phyloP scores from a whole-genome alignment of 2,797 vertebrate species.

The Melanitta fusca region DNA sequence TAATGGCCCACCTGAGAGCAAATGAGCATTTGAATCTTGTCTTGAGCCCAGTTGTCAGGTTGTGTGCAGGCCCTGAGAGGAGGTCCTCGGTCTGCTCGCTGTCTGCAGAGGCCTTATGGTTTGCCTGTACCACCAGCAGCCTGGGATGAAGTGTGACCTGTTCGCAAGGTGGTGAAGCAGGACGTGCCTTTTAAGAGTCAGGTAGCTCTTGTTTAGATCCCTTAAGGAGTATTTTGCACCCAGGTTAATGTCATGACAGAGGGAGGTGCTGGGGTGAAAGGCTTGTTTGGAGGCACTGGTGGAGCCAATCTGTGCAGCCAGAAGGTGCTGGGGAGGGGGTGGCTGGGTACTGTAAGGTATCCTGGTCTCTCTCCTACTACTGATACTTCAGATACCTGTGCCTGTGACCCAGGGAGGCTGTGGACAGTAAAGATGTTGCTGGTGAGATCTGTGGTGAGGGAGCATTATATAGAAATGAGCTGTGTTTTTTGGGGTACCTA shows the following conservation, averaged over 20 bases:
- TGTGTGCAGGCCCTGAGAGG: background rate
- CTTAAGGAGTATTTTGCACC: background rate
- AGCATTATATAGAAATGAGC: background rate
- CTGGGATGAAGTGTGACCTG: background rate
- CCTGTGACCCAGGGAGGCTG: background rate
- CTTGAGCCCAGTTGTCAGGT: background rate
- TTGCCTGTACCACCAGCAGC: background rate
- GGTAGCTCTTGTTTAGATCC: background rate
- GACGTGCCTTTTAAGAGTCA: background rate
- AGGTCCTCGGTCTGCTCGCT: background rate
- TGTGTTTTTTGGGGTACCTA: fast-evolving
- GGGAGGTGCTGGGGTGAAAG: background rate
- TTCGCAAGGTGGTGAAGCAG: background rate
- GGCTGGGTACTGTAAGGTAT: background rate
- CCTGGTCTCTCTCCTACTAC: background rate
- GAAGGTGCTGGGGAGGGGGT: background rate
- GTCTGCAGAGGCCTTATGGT: too few relatives aligned
- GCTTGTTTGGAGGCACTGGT: background rate
- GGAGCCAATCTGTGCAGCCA: background rate
- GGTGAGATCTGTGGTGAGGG: background rate
- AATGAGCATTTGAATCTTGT: background rate
- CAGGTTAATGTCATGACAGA: background rate
- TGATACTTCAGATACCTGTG: background rate
- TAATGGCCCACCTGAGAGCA: background rate
- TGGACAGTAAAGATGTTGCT: background rate